phyloP scores from a whole-genome alignment of 2,113 vertebrate species.

The Centrocercus urophasianus region DNA sequence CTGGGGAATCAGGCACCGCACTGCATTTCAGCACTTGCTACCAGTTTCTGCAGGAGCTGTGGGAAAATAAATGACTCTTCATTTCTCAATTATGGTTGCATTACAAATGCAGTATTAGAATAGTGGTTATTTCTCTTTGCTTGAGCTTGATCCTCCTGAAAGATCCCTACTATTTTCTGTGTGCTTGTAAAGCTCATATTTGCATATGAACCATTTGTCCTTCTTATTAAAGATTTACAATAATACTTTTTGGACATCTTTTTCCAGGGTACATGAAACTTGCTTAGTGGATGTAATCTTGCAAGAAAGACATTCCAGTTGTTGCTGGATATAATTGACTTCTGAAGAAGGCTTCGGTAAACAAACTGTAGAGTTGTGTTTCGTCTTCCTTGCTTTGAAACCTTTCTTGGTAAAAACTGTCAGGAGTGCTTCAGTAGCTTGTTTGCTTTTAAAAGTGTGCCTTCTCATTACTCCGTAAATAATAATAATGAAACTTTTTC shows the following conservation, averaged over 20 bases:
- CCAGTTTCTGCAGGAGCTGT: background rate
- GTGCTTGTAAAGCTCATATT: background rate
- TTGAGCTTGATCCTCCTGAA: background rate
- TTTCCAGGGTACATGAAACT: background rate
- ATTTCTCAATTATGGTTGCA: background rate
- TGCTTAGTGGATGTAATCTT: conserved; percentile 14
- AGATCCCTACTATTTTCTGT: background rate
- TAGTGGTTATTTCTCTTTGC: background rate
- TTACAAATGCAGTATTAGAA: background rate
- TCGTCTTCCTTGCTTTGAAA: background rate
- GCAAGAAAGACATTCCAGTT: background rate
- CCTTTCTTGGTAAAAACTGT: background rate
- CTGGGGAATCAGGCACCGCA: rapidly evolving
- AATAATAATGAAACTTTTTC: background rate
- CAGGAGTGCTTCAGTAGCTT: background rate
- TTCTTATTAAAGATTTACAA: background rate
- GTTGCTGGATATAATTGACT: conserved; percentile 14
- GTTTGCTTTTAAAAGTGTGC: background rate
- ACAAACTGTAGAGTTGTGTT: background rate
- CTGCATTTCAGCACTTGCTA: background rate
- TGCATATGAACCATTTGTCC: background rate
- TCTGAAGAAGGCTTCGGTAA: background rate
- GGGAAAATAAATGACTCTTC: background rate
- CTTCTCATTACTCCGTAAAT: background rate
- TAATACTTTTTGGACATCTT: background rate